Evolutionary conservation across 1,140 invertebrate species (phyloP).

Genomic region (Drosophila paulistorum): DNA sequence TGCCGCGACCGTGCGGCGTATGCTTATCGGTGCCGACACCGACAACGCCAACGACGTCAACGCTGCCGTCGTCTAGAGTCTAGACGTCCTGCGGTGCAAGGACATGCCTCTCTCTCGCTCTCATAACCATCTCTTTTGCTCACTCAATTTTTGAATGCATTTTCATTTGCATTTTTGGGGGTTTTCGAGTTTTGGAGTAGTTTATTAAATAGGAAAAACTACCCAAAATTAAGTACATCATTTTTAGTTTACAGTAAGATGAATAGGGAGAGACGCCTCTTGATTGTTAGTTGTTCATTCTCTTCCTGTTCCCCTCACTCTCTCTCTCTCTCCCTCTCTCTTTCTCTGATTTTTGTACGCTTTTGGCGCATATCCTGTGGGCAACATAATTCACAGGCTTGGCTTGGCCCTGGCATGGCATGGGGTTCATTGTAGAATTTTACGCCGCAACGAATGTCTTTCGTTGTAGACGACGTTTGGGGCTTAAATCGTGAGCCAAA

Average conservation of each 20-base stretch:
- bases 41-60: constrained; percentile 52
- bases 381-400: constrained; percentile 58
- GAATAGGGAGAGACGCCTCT: constrained; percentile 2
- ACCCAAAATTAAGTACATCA: constrained; percentile 75
- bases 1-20: constrained; percentile 73
- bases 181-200: constrained; percentile 45
- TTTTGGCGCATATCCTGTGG: constrained; percentile 78
- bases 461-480: constrained; percentile 23
- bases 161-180: constrained; percentile 63
- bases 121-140: neutral
- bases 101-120: constrained; percentile 19
- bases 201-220: constrained; percentile 71
- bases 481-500: constrained; percentile 75
- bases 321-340: too few relatives aligned
- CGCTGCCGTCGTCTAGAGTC: constrained; percentile 72
- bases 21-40: constrained; percentile 71
- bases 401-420: constrained; percentile 33
- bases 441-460: constrained; percentile 69
- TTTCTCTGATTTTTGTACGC: constrained; percentile 16
- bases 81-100: constrained; percentile 75
- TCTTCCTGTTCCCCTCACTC: too few relatives aligned
- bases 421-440: constrained; percentile 58
- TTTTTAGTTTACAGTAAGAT: constrained; percentile 43
- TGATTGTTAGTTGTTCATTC: constrained; percentile 49
- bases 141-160: constrained; percentile 30